Evolutionary conservation across 2,113 vertebrate genomes (phyloP).

Genomic region (Redunca redunca): DNA sequence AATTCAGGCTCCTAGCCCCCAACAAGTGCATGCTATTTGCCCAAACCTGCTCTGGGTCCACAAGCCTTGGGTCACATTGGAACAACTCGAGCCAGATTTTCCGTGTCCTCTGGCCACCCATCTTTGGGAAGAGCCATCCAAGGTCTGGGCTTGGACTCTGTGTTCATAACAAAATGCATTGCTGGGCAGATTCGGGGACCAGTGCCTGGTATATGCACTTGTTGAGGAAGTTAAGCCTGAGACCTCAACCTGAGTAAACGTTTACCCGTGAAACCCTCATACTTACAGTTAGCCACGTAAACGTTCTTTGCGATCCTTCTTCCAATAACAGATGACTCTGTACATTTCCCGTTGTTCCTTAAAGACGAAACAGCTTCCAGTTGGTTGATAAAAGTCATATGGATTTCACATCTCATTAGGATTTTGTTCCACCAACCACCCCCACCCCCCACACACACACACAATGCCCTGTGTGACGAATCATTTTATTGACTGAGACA

Average conservation of each 20-base stretch:
- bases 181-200: not conserved
- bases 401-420: not conserved
- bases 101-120: not conserved
- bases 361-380: not conserved
- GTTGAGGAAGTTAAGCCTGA: not conserved
- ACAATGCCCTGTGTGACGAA: not conserved
- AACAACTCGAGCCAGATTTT: not conserved
- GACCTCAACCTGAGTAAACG: not conserved
- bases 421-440: not conserved
- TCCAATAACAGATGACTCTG: fast-evolving
- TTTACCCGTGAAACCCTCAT: not conserved
- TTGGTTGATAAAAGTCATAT: not conserved
- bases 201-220: not conserved
- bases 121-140: not conserved
- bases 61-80: not conserved
- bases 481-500: not conserved
- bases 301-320: fast-evolving
- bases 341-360: not conserved
- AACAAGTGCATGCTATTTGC: not conserved
- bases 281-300: not conserved
- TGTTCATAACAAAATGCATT: not conserved
- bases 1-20: not conserved
- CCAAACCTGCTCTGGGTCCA: not conserved
- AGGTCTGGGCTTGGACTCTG: not conserved
- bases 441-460: fast-evolving